Conservation (phyloP, 2,113 vertebrate species). For the Lamprologus ornatipinnis region DNA sequence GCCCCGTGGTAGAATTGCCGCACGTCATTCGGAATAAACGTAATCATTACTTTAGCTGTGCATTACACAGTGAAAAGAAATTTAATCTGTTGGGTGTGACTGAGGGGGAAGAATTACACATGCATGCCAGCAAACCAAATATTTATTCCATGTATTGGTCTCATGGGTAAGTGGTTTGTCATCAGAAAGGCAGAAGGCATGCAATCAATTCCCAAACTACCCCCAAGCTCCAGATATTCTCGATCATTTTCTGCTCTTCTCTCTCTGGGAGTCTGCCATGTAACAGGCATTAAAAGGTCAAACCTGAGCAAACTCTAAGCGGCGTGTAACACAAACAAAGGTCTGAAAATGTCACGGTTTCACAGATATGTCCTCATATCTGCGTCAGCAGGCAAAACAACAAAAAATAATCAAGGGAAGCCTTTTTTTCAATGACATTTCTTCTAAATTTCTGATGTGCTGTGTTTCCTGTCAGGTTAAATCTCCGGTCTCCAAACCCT, state of each 20-base stretch:
- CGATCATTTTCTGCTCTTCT: not conserved
- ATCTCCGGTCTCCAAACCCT: not conserved
- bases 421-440: slow-evolving; percentile 8
- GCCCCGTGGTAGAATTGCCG: not conserved
- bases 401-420: not conserved
- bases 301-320: slow-evolving; percentile 34
- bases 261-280: slow-evolving; percentile 13
- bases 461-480: not conserved
- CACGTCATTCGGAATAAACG: slow-evolving; percentile 7
- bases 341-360: slow-evolving; percentile 49
- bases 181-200: not conserved
- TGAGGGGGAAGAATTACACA: not conserved
- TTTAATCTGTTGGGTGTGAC: not conserved
- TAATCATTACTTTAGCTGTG: not conserved
- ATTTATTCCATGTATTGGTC: not conserved
- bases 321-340: slow-evolving; percentile 16
- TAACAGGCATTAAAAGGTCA: slow-evolving; percentile 53
- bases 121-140: not conserved
- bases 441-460: not conserved
- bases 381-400: not conserved
- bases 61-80: not conserved
- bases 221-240: not conserved
- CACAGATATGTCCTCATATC: slow-evolving; percentile 11
- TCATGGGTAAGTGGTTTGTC: slow-evolving; percentile 15
- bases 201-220: slow-evolving; percentile 31